Evolutionary conservation across 2,888 invertebrate species (phyloP), one percentile per base, ranked within the genome.

Genomic region (Octodonta nipae): DNA sequence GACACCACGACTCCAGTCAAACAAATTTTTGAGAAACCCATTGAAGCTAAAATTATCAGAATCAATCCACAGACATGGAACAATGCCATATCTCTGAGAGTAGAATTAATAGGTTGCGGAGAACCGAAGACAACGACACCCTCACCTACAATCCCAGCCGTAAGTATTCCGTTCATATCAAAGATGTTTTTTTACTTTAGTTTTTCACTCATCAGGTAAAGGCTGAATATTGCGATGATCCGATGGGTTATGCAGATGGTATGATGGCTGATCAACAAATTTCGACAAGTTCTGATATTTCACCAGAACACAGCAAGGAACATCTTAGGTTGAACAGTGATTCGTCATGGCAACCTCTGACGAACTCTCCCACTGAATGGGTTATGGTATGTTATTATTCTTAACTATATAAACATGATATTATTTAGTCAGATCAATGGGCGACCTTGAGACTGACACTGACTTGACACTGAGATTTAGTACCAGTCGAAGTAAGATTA

Each of bases 41-140:
- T 88, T 30, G 84, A 85, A 54, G 83, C 86, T 0, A 72, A 71
- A 47, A 69, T 74, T 13, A 52, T 88, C 5, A 69, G 82, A 35
- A 65, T 88, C 35, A 69, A 70, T 41, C 88, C 88, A 0, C 60
- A 75, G 14, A 73, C 79, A 3, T 88, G 85, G 85, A 71, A 79
- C 44, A 70, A 71, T 3, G 68, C 61, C 7, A 75, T 77, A 24
- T 50, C 60, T 8, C 59, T 87, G 40, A 66, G 77, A 36, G 66
- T 81, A 15, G 85, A 87, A 46, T 54, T 87, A 5, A 66, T 86
- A 24, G 85, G 87, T 4, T 89, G 88, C 52, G 54, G 57, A 2
- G 55, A 60, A 40, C 38, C 47, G 30, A 29, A 38, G 11, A 38
- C 45, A 10, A 47, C 50, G 4, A 28, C 42, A 5, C 38, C 28